Percentiles rank a stretch among this genome's conserved stretches.
Conservation (phyloP, 2,113 vertebrate genomes). For the Empidonax traillii region DNA sequence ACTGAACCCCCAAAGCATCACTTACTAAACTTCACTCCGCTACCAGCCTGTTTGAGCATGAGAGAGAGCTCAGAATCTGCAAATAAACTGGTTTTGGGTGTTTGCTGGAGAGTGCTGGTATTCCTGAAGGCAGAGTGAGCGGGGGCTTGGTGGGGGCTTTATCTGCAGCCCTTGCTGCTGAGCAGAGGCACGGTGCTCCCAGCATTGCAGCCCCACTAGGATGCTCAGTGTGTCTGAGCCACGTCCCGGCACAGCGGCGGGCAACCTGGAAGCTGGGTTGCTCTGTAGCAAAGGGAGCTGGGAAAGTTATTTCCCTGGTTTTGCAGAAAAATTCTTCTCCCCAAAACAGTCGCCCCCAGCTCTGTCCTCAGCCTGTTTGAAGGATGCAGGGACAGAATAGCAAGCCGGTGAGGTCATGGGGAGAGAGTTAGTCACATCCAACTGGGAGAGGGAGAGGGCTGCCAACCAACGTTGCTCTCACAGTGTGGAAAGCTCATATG, state of each 20-base stretch:
- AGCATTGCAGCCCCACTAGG: accelerated
- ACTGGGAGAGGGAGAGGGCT: conserved; percentile 21
- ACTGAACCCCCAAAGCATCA: background rate
- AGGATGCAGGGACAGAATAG: conserved; percentile 70
- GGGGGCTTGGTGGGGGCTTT: background rate
- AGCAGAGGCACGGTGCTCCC: background rate
- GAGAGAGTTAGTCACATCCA: conserved; percentile 69
- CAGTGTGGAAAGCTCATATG: background rate
- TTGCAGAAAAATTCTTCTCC: background rate
- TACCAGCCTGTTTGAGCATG: background rate
- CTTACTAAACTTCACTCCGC: background rate
- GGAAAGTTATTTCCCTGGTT: background rate
- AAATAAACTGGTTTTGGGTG: background rate
- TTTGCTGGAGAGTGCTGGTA: background rate
- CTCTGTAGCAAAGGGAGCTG: background rate
- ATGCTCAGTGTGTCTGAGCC: background rate
- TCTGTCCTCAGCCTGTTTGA: conserved; percentile 30
- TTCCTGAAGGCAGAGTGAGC: background rate
- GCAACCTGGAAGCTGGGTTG: background rate
- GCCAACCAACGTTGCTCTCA: background rate
- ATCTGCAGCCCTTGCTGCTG: background rate
- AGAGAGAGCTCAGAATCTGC: background rate
- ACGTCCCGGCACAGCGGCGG: accelerated
- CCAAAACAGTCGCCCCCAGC: background rate
- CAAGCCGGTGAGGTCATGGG: conserved; percentile 73